phyloP scores from a whole-genome alignment of 2,113 vertebrate species.

The Polypterus senegalus region DNA sequence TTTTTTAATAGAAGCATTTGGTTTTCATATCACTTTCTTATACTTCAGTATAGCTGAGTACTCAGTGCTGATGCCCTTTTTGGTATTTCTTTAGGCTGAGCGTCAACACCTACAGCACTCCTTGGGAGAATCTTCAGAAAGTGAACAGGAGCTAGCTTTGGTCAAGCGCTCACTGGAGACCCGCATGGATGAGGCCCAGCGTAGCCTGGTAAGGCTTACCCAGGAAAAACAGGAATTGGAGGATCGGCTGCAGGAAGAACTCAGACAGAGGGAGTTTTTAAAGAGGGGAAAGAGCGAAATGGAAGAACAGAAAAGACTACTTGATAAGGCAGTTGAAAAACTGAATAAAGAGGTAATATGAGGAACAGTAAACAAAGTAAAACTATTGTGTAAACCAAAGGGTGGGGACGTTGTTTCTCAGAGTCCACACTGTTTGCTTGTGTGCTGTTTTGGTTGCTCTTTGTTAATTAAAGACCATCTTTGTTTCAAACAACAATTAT shows the following conservation, averaged over 20 bases:
- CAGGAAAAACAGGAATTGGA: conserved; percentile 60
- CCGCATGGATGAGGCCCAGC: conserved; percentile 55
- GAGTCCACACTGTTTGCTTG: no score
- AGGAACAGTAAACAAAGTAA: background rate
- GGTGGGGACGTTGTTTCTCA: no score
- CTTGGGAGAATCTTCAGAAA: conserved; percentile 29
- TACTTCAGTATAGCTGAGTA: background rate
- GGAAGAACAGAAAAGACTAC: conserved; percentile 50
- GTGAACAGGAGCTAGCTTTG: conserved; percentile 52
- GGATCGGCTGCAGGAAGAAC: conserved; percentile 44
- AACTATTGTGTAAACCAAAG: no score
- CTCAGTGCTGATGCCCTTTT: rapidly evolving
- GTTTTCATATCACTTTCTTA: no score
- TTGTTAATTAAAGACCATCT: no score
- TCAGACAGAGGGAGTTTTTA: conserved; percentile 52
- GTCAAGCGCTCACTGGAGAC: conserved; percentile 60
- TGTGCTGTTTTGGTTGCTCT: no score
- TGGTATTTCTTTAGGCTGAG: conserved; percentile 26
- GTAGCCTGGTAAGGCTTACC: conserved; percentile 40
- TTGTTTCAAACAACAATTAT: no score
- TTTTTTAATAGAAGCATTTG: no score
- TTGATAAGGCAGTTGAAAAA: conserved; percentile 43
- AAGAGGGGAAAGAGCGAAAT: conserved; percentile 50
- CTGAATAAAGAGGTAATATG: conserved; percentile 49
- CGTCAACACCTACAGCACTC: conserved; percentile 38